Evolutionary conservation across 2,888 invertebrate genomes (phyloP).

Genomic region (Orchesella flavescens): DNA sequence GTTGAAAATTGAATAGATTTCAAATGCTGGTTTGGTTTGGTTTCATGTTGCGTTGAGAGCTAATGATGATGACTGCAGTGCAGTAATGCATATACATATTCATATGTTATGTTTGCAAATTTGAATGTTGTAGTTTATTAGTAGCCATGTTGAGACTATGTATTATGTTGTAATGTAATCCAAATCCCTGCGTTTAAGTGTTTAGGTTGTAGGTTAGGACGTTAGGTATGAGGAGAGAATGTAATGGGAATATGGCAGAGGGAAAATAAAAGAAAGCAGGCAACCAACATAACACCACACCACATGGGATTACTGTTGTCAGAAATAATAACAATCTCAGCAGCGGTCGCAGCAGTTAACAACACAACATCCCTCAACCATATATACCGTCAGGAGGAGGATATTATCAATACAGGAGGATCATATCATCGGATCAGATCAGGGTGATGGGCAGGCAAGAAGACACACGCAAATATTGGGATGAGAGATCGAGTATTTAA

Average conservation of each 20-base stretch:
- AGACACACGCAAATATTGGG: neutral
- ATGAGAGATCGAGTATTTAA: neutral
- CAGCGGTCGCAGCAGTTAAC: slow-evolving; percentile 45
- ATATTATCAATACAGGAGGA: slow-evolving; percentile 35
- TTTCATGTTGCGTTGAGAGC: too few relatives aligned
- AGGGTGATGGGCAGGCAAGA: slow-evolving; percentile 30
- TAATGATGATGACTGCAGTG: too few relatives aligned
- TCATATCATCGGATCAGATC: neutral
- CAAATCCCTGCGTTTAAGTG: too few relatives aligned
- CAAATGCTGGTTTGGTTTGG: too few relatives aligned
- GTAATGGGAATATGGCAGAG: slow-evolving; percentile 25
- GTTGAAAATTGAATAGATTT: neutral
- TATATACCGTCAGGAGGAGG: slow-evolving; percentile 16
- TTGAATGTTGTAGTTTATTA: neutral
- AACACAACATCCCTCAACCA: slow-evolving; percentile 39
- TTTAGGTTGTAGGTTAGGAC: too few relatives aligned
- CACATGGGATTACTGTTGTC: slow-evolving; percentile 61
- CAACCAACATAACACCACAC: slow-evolving; percentile 33
- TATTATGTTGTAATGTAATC: too few relatives aligned
- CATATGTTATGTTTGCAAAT: slow-evolving; percentile 7
- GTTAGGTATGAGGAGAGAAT: neutral
- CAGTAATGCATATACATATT: too few relatives aligned
- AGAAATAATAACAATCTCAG: slow-evolving; percentile 61
- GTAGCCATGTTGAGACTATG: too few relatives aligned
- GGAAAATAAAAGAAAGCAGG: slow-evolving; percentile 47